Evolutionary conservation across 2,113 vertebrate genomes (phyloP).

Genomic region (Saccopteryx leptura): DNA sequence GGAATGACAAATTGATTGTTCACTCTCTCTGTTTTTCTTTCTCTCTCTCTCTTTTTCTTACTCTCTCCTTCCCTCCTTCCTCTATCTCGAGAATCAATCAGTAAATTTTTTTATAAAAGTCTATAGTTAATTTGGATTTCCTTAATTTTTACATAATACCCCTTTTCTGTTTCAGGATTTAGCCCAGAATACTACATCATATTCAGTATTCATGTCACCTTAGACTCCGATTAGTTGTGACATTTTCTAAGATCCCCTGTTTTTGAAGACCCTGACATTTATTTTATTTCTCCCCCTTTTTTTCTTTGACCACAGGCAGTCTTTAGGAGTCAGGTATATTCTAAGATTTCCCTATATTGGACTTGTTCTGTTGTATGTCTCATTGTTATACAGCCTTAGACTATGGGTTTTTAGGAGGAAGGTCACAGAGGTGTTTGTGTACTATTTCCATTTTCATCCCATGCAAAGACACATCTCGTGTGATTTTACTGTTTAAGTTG

Average conservation of each 20-base stretch:
- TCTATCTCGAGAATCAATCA: too few relatives aligned
- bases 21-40: too few relatives aligned
- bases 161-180: background rate
- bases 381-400: background rate
- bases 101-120: background rate
- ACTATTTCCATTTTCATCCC: background rate
- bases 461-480: background rate
- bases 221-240: background rate
- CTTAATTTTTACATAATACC: background rate
- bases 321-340: background rate
- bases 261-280: background rate
- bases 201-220: background rate
- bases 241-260: background rate
- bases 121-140: background rate
- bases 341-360: background rate
- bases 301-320: background rate
- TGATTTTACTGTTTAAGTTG: background rate
- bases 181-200: background rate
- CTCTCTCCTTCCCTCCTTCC: too few relatives aligned
- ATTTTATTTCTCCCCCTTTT: background rate
- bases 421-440: background rate
- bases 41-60: too few relatives aligned
- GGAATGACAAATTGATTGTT: too few relatives aligned
- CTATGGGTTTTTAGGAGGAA: background rate
- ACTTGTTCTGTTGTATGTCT: background rate